phyloP scores from a whole-genome alignment of 2,113 vertebrate genomes.

The Spea bombifrons region DNA sequence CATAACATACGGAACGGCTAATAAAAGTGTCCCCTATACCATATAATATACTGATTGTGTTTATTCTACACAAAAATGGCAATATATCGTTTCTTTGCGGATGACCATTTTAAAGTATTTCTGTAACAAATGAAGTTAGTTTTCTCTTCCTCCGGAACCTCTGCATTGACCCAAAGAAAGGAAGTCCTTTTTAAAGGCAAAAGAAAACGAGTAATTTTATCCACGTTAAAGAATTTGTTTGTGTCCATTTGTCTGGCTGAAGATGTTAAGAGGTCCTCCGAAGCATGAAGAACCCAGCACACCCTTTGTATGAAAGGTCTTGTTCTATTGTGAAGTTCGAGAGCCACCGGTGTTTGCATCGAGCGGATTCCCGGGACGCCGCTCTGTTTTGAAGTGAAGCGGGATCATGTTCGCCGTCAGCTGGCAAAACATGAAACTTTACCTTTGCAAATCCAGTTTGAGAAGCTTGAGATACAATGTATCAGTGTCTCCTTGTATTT shows the following conservation, averaged over 20 bases:
- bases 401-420: constrained; percentile 8
- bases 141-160: neutral
- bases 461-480: neutral
- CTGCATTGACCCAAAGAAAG: constrained; percentile 16
- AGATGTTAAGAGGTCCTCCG: constrained; percentile 14
- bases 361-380: neutral
- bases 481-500: constrained; percentile 17
- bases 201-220: constrained; percentile 12
- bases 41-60: no score
- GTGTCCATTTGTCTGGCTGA: neutral
- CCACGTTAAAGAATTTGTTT: neutral
- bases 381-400: neutral
- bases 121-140: neutral
- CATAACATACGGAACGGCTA: no score
- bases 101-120: neutral
- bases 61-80: no score
- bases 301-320: neutral
- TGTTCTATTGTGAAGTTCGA: constrained; percentile 12
- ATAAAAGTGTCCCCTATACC: no score
- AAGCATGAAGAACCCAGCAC: constrained; percentile 8
- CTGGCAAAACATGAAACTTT: constrained; percentile 35
- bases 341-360: neutral
- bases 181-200: neutral
- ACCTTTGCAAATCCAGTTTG: constrained; percentile 20
- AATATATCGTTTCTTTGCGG: neutral